Evolutionary conservation across 2,888 invertebrate species (phyloP), one percentile per base, ranked within the genome.

Genomic region (Digitonthophagus gazella): DNA sequence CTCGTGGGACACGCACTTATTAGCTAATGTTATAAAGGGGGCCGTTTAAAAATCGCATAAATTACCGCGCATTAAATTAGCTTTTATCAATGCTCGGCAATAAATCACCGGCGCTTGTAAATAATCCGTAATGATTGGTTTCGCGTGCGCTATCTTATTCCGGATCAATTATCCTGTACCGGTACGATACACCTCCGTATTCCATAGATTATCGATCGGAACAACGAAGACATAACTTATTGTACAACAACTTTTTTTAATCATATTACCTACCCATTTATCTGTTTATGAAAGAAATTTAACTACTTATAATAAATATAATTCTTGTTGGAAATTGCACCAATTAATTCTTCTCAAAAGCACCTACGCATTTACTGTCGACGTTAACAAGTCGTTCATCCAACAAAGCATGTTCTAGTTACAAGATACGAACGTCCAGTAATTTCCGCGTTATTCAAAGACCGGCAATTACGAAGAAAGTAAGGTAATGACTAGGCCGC

Each of bases 41-140:
- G 64, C 65, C 19, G 22, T 20, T 67, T 55, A 66, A 69, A 70
- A 70, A 67, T 22, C 15, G 56, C 22, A 64, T 57, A 66, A 69
- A 66, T 69, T 66, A 66, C 69, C 58, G 65, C 54, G 68, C 63
- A 69, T 69, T 69, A 69, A 69, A 69, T 69, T 69, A 69, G 67
- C 67, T 65, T 67, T 69, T 69, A 67, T 66, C 66, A 20, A 16
- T 61, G 18, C 61, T 18, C 5, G n/a, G 61, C 61, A 20, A 61
- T 61, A 61, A 61, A 61, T 61, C 61, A 61, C 61, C 3, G 18
- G 61, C 19, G 61, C 19, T 16, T 61, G 61, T 61, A 61, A 58
- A 58, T 58, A 58, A 58, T 58, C 16, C 58, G 16, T 58, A 58
- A 58, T 58, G 58, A 58, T 16, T 58, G 58, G 16, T 58, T 58